Percentiles rank a stretch among this genome's conserved stretches.
phyloP scores from a whole-genome alignment of 30 jellyfish, hydroid and myxozoan genomes.

The Aurelia coerulea region DNA sequence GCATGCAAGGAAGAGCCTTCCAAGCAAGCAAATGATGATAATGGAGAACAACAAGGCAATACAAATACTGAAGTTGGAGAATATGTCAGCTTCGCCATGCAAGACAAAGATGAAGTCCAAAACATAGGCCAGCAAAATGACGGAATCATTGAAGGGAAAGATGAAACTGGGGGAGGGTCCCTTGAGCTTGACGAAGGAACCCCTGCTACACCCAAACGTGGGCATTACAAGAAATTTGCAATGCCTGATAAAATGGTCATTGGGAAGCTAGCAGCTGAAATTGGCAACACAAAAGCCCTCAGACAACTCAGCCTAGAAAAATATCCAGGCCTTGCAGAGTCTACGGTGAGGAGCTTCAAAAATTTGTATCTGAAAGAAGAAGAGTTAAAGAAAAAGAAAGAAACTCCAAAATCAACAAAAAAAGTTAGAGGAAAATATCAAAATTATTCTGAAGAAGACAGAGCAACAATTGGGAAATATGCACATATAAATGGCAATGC shows the following conservation, averaged over 20 bases:
- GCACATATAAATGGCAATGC: conserved; percentile 61
- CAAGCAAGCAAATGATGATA: too few species aligned
- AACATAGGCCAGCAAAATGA: not conserved
- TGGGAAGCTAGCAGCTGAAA: conserved; percentile 45
- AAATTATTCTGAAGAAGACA: conserved; percentile 38
- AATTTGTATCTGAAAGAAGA: conserved; percentile 1
- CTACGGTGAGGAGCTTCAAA: conserved; percentile 61
- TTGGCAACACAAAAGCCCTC: conserved; percentile 35
- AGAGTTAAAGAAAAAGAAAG: not conserved
- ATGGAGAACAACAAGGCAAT: too few species aligned
- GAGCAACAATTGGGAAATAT: conserved; percentile 59
- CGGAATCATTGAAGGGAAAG: not conserved
- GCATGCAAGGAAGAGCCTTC: too few species aligned
- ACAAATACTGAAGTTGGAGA: too few species aligned
- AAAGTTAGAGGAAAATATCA: conserved; percentile 53
- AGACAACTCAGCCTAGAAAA: conserved; percentile 8
- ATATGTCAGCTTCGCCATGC: too few species aligned
- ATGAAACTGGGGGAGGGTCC: not conserved
- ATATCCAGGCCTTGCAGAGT: conserved; percentile 51
- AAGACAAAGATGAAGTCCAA: too few species aligned
- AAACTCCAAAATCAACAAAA: not conserved
- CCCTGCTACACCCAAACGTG: conserved; percentile 12
- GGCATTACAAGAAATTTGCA: conserved; percentile 45
- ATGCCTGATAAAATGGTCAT: conserved; percentile 27
- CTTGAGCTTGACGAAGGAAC: not conserved